Percentiles rank a stretch among this genome's conserved stretches.
Evolutionary conservation across 2,113 vertebrate genomes (phyloP).

Genomic region (Potamarius usumacintae): DNA sequence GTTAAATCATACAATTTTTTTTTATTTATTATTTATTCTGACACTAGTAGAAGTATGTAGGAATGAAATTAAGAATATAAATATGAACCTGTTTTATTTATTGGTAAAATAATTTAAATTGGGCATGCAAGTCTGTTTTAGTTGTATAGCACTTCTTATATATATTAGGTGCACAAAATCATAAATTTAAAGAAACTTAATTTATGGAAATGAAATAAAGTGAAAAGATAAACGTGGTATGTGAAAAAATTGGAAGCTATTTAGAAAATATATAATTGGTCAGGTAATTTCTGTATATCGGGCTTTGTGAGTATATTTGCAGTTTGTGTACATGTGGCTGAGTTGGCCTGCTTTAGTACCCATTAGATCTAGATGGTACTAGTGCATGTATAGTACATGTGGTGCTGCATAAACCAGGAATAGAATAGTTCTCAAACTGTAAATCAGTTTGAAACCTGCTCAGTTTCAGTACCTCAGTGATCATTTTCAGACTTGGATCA

Average conservation of each 20-base stretch:
- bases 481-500: not conserved
- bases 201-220: not conserved
- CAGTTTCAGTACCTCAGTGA: not conserved
- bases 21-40: not conserved
- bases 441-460: not conserved
- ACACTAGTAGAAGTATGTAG: not conserved
- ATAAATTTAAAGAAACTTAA: not conserved
- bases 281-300: not conserved
- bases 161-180: fast-evolving
- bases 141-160: not conserved
- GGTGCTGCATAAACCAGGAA: not conserved
- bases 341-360: not conserved
- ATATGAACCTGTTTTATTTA: not conserved
- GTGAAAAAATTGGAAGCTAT: not conserved
- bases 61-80: not conserved
- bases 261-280: not conserved
- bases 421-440: not conserved
- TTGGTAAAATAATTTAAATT: not conserved
- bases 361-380: no score
- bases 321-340: not conserved
- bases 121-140: not conserved
- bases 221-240: not conserved
- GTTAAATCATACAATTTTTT: not conserved
- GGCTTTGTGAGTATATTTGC: not conserved
- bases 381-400: not conserved